A percentile compares a stretch with the other conserved stretches of the same genome.
Conservation (phyloP, 2,888 invertebrate genomes). For the Sminthurinus aureus region DNA sequence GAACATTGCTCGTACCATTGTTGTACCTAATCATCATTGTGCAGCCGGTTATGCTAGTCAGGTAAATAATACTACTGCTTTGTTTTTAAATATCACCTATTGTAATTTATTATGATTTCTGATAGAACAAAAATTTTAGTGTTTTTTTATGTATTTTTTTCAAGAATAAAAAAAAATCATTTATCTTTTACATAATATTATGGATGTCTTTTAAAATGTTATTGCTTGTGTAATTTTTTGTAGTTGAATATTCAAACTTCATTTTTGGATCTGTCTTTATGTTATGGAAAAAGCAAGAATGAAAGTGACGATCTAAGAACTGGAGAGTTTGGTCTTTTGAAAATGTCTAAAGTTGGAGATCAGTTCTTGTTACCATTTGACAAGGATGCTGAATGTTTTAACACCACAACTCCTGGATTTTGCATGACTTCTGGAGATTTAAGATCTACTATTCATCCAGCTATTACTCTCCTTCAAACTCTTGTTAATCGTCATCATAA, state of each 20-base stretch:
- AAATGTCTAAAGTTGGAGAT: conserved; percentile 54
- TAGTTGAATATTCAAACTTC: conserved; percentile 23
- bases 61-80: conserved; percentile 41
- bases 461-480: conserved; percentile 50
- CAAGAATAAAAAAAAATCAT: not conserved
- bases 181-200: too few relatives aligned
- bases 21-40: conserved; percentile 56
- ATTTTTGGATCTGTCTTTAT: conserved; percentile 50
- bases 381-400: conserved; percentile 57
- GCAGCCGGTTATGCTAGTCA: conserved; percentile 55
- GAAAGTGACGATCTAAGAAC: conserved; percentile 46
- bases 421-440: conserved; percentile 57
- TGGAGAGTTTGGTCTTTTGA: conserved; percentile 49
- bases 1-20: conserved; percentile 54
- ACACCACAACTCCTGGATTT: conserved; percentile 47
- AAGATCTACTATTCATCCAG: conserved; percentile 56
- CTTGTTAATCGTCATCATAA: conserved; percentile 52
- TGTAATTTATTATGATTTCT: not conserved
- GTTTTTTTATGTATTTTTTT: not conserved
- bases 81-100: not conserved
- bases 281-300: conserved; percentile 52
- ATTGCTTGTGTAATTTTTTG: too few relatives aligned
- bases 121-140: not conserved
- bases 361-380: conserved; percentile 53
- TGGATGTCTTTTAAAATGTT: too few relatives aligned